Evolutionary conservation across 2,113 vertebrate genomes (phyloP).

Genomic region (Leptodactylus fuscus): DNA sequence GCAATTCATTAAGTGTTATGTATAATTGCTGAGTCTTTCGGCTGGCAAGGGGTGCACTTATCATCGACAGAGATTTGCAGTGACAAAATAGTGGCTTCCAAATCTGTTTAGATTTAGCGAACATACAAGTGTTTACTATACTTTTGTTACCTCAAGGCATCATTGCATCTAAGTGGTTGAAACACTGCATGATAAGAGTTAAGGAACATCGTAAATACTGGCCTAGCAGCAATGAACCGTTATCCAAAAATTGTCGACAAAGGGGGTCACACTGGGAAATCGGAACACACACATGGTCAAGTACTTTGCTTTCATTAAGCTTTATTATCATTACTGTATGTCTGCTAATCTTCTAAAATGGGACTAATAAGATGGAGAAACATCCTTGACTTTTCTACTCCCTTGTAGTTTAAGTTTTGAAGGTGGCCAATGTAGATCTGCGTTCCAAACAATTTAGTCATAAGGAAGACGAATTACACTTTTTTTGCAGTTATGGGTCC

Average conservation of each 20-base stretch:
- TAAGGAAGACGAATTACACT: no score
- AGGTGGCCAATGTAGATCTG: background rate
- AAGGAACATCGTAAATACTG: conserved; percentile 38
- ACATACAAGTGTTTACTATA: conserved; percentile 12
- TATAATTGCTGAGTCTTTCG: conserved; percentile 15
- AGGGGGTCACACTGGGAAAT: conserved; percentile 5
- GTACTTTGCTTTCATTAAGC: conserved; percentile 45
- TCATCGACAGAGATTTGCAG: background rate
- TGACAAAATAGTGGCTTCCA: background rate
- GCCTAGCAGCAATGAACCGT: conserved; percentile 14
- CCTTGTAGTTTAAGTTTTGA: conserved; percentile 16
- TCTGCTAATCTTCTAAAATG: conserved; percentile 8
- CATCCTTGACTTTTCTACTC: background rate
- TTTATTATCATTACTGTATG: conserved; percentile 43
- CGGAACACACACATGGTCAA: conserved; percentile 16
- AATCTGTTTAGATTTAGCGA: background rate
- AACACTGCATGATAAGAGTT: conserved; percentile 47
- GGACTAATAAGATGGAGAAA: conserved; percentile 12
- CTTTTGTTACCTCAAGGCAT: conserved; percentile 53
- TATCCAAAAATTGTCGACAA: conserved; percentile 22
- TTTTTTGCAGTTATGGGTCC: no score
- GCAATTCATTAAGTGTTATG: conserved; percentile 48
- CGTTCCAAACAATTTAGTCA: background rate
- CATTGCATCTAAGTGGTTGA: conserved; percentile 34
- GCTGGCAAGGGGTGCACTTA: background rate